Evolutionary conservation across 1,140 invertebrate species (phyloP), one percentile per base, ranked within the genome.

Genomic region (Drosophila guanche): DNA sequence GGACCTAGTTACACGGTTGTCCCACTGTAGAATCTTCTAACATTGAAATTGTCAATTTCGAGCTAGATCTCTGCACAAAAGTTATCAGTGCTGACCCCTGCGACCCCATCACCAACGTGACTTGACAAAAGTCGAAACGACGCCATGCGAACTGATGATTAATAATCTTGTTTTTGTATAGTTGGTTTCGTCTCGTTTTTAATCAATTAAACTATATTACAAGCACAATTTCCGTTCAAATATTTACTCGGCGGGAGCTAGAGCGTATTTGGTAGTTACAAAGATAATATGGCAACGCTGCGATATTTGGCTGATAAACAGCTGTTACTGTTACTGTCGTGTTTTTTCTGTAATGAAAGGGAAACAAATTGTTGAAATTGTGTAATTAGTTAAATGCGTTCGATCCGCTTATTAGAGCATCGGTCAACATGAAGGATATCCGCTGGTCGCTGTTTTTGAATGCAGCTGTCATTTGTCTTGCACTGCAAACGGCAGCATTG

Each of bases 171-270:
- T 59, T 71, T 51, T 42, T 46, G 16, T 66, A 10, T 46, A 61
- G 27, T 61, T 48, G 12, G 50, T 33, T 33, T 51, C 20, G 22
- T n/a, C 42, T 51, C 20, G 22, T n/a, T 50, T 50, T 25, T n/a
- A 72, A 72, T 41, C 27, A 70, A 75, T 66, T 61, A 46, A 56
- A 50, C 22, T 48, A 56, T 71, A 71, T 76, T 79, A 67, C 53
- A 42, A 12, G 52, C 56, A 80, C 62, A 77, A 67, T 68, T 67
- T 68, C 50, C 33, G 33, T 48, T 68, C 51, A 8, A 66, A 68
- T 63, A 33, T 56, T 23, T 27, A 0, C 2, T 20, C 16, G 16
- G 16, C 16, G 25, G 5, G 10, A 20, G 12, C 51, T 2, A 7
- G 42, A 20, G 20, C 12, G 8, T 12, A 37, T 37, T 62, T 40